Evolutionary conservation across 2,888 invertebrate genomes (phyloP).

Genomic region (Ochropacha duplaris): DNA sequence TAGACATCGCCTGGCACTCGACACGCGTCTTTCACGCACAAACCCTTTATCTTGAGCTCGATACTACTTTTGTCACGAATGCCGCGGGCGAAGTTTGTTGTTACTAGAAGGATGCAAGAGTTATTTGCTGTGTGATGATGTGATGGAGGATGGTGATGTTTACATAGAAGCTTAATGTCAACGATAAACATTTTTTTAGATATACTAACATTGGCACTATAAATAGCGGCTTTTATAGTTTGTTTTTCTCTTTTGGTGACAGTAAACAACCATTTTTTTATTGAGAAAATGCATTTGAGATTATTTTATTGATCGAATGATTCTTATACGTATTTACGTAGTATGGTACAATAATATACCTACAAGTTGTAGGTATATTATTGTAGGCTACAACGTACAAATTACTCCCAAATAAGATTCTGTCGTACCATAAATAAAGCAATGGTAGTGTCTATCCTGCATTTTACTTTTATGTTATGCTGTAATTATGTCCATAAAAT

Average conservation of each 20-base stretch:
- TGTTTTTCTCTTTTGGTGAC: background rate
- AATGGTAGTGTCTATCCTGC: background rate
- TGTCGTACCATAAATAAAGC: no score
- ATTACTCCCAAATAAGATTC: no score
- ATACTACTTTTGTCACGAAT: constrained; percentile 29
- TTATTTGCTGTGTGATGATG: constrained; percentile 6
- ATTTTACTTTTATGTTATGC: background rate
- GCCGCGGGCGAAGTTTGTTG: constrained; percentile 35
- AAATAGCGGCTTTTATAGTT: no score
- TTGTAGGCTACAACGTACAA: no score
- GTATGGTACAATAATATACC: no score
- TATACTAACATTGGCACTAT: no score
- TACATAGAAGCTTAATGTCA: constrained; percentile 36
- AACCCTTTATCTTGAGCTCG: constrained; percentile 50
- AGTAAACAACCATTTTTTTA: background rate
- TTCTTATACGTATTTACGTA: no score
- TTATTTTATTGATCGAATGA: no score
- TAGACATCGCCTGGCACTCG: constrained; percentile 35
- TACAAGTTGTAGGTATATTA: no score
- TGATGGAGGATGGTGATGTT: constrained; percentile 21
- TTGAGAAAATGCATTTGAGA: no score
- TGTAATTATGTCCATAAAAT: background rate
- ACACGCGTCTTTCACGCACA: constrained; percentile 45
- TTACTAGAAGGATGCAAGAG: background rate
- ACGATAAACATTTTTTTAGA: constrained; percentile 2